Conservation (phyloP, 2,113 vertebrate species). For the Phyllostomus hastatus region DNA sequence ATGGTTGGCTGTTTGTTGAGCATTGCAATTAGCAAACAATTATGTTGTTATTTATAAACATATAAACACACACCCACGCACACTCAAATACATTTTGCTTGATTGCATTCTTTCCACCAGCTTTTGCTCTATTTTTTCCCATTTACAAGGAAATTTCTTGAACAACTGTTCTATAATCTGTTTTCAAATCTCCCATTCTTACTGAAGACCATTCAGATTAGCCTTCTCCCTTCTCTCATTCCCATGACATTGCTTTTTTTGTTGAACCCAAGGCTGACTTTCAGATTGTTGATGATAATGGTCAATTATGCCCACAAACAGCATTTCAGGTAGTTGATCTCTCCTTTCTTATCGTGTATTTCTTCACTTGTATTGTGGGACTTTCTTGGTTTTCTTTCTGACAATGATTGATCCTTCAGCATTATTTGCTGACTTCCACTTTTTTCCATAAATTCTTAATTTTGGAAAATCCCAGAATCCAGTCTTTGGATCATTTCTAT, state of each 20-base stretch:
- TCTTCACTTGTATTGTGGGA: neutral
- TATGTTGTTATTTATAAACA: neutral
- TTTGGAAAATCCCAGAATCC: neutral
- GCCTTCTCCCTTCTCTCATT: neutral
- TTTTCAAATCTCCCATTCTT: neutral
- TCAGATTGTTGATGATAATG: neutral
- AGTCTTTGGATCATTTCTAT: neutral
- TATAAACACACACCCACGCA: neutral
- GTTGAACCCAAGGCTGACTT: neutral
- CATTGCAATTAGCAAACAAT: neutral
- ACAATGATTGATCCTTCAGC: neutral
- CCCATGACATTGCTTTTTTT: neutral
- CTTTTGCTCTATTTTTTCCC: neutral
- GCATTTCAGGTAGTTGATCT: neutral
- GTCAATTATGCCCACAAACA: neutral
- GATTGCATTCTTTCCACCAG: neutral
- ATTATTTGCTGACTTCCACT: neutral
- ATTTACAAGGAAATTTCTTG: neutral
- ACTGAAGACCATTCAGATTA: neutral
- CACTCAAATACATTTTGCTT: neutral
- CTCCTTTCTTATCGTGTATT: neutral
- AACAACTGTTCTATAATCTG: neutral
- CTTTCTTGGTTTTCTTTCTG: neutral
- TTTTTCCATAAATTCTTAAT: neutral
- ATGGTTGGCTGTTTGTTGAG: neutral